phyloP scores from a whole-genome alignment of 2,113 vertebrate species.

The Pyrgilauda ruficollis region DNA sequence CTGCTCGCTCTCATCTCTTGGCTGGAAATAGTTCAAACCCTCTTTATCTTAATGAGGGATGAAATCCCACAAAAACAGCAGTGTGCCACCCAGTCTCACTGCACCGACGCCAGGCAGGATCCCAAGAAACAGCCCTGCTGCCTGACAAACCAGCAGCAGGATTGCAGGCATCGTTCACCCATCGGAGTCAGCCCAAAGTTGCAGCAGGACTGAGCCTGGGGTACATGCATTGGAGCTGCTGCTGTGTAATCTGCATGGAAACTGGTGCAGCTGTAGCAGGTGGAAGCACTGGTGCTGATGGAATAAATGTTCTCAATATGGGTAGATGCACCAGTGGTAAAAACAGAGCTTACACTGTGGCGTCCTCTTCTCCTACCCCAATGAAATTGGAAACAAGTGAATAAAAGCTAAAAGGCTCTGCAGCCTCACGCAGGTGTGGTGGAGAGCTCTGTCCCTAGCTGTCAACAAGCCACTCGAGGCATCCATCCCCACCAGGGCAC shows the following conservation, averaged over 20 bases:
- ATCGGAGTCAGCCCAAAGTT: fast-evolving
- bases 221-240: not conserved
- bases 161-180: fast-evolving
- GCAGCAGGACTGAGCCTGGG: not conserved
- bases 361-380: not conserved
- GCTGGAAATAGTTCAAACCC: slow-evolving; percentile 57
- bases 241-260: not conserved
- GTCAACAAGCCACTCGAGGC: not conserved
- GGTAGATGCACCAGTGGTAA: not conserved
- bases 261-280: not conserved
- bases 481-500: not conserved
- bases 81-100: not conserved
- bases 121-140: not conserved
- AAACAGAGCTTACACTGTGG: not conserved
- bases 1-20: slow-evolving; percentile 21
- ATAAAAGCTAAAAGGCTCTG: not conserved
- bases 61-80: slow-evolving; percentile 37
- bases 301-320: not conserved
- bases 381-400: not conserved
- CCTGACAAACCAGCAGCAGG: not conserved
- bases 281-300: not conserved
- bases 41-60: slow-evolving; percentile 66
- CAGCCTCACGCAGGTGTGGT: fast-evolving
- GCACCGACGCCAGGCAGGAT: not conserved
- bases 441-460: not conserved